Conservation (phyloP, 92 coral and sea anemone genomes). For the Ricordea florida region DNA sequence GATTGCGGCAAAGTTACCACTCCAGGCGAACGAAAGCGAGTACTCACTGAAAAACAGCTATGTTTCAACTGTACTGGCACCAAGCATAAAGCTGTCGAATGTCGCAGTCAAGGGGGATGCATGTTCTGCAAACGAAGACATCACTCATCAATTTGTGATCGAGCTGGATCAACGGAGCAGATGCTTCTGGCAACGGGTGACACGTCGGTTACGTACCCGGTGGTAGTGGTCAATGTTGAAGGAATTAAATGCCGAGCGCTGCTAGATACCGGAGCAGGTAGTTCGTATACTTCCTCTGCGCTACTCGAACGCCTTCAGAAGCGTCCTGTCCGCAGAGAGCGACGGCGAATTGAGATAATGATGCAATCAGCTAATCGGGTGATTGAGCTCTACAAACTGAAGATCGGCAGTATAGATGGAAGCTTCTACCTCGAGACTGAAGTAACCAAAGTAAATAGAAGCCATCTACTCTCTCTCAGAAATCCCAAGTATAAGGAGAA, state of each 20-base stretch:
- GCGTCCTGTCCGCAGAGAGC: conserved; percentile 41
- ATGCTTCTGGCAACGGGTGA: conserved; percentile 6
- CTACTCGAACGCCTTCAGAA: conserved; percentile 33
- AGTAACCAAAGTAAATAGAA: no score
- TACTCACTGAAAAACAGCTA: conserved; percentile 9
- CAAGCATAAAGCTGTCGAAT: conserved; percentile 37
- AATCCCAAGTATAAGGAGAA: no score
- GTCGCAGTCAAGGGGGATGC: conserved; percentile 23
- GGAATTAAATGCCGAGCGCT: conserved; percentile 50
- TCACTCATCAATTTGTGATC: conserved; percentile 57
- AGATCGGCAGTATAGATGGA: conserved; percentile 41
- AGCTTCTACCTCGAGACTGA: no score
- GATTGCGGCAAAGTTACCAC: conserved; percentile 20
- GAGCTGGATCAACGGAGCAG: neutral
- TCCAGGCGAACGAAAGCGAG: conserved; percentile 6
- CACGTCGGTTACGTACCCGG: conserved; percentile 42
- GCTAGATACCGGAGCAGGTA: conserved; percentile 31
- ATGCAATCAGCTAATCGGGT: conserved; percentile 37
- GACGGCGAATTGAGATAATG: conserved; percentile 67
- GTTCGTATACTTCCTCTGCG: conserved; percentile 64
- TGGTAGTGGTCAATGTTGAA: conserved; percentile 39
- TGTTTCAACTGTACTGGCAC: conserved; percentile 53
- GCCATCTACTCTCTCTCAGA: no score
- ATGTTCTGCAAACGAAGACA: conserved; percentile 41
- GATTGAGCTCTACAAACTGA: conserved; percentile 36